Conservation (phyloP, 2,113 vertebrate species). For the Tamias sibiricus region DNA sequence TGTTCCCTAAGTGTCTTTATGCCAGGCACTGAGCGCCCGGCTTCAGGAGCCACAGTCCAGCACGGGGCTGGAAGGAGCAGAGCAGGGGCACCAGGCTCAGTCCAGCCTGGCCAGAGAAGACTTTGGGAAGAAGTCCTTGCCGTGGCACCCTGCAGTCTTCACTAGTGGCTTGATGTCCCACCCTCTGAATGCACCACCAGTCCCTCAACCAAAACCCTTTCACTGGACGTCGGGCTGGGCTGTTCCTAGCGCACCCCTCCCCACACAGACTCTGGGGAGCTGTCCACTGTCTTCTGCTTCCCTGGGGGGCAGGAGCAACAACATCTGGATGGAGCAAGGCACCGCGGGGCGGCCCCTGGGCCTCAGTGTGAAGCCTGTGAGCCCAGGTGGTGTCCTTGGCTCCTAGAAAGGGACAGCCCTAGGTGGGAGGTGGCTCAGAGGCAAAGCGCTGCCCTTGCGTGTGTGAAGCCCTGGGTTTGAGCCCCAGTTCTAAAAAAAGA, state of each 20-base stretch:
- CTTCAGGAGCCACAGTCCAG: background rate
- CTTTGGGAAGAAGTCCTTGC: background rate
- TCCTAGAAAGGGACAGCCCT: background rate
- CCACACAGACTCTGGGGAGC: background rate
- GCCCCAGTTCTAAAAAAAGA: no score
- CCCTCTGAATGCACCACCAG: background rate
- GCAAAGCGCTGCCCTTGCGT: no score
- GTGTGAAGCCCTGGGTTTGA: no score
- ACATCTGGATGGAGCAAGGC: background rate
- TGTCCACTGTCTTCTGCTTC: background rate
- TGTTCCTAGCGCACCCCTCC: background rate
- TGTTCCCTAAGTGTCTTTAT: background rate
- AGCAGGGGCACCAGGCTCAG: background rate
- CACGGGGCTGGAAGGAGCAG: background rate
- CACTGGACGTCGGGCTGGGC: rapidly evolving
- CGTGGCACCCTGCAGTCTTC: background rate
- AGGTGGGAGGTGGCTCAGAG: no score
- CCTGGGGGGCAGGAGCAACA: background rate
- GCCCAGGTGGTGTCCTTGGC: background rate
- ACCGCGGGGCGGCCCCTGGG: background rate
- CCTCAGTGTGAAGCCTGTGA: background rate
- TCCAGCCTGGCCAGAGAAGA: background rate
- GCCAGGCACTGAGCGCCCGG: background rate
- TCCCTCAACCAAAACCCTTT: background rate
- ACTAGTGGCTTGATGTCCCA: background rate